Base-by-base conservation (phyloP, 2,113 vertebrate species). In the Budorcas taxicolor region DNA sequence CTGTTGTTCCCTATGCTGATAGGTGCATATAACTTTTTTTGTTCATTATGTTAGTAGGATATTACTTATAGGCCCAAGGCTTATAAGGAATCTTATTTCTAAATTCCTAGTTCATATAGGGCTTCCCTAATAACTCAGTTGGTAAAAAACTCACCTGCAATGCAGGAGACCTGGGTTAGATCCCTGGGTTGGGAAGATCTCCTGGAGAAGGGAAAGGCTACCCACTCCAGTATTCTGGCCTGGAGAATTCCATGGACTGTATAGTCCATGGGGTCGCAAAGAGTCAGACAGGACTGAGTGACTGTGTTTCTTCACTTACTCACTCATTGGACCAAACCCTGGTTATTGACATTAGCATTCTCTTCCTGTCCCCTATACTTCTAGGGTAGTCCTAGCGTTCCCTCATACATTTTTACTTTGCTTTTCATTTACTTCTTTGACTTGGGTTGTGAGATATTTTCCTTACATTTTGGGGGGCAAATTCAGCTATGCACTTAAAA, bases 401-500 rank as follows among this genome's bases (percentile, higher is more conserved):
- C 55, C 2, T 74, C 45, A 55, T 31, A 6, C 8, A 27, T 13
- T 58, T 95, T 60, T 71, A 12, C 16, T 85, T 91, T 64, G 5
- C 3, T 80, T 92, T 93, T 58, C 23, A 91, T 95, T 94, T 93
- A 12, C 31, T 27, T 87, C 36, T 93, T 94, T 76, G 14, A 40
- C 93, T 90, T 96, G 50, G 27, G 12, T 86, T 4, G 15, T 29
- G 80, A 43, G 31, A 10, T 87, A n/a, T 58, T 95, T 95, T 95
- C 45, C 52, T 96, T 88, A 33, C 17, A 53, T 81, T 55, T 64
- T 71, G 95, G 2, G 52, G 81, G 52, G 13, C 4, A 74, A 74
- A 88, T 91, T 89, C 43, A 93, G 50, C 62, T 89, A n/a, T 81
- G 21, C n/a, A 50, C 76, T 80, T 95, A 58, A 87, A 40, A 67